Conservation (phyloP, 2,113 vertebrate genomes). For the Alaudala cheleensis region DNA sequence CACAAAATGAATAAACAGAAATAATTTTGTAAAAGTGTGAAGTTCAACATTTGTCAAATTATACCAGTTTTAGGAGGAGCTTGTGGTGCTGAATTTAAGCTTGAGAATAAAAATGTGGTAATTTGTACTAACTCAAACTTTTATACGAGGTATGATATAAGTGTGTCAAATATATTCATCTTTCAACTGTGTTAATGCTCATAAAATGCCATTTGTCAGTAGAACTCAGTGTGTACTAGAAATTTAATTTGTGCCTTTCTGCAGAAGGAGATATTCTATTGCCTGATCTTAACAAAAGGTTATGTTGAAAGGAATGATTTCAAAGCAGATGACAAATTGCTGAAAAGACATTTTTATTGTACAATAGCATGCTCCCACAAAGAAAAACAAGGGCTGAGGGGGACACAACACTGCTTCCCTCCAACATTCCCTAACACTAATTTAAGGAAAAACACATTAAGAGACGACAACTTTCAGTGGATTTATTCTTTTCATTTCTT, state of each 20-base stretch:
- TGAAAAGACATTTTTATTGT: slow-evolving; percentile 35
- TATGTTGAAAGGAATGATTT: slow-evolving; percentile 27
- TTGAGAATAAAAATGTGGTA: background rate
- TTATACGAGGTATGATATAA: background rate
- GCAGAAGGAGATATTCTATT: background rate
- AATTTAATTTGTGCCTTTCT: background rate
- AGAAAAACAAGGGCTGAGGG: background rate
- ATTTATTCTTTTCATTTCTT: background rate
- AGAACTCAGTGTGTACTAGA: background rate
- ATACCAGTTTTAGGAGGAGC: background rate
- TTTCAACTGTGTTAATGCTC: background rate
- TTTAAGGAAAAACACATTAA: background rate
- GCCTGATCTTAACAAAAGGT: slow-evolving; percentile 28
- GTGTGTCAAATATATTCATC: background rate
- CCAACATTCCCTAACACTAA: background rate
- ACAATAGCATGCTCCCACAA: background rate
- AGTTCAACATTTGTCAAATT: background rate
- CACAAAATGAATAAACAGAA: background rate
- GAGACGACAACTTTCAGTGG: background rate
- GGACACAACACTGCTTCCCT: background rate
- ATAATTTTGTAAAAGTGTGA: background rate
- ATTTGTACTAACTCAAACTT: background rate
- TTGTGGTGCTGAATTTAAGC: background rate
- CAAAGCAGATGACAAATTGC: slow-evolving; percentile 31
- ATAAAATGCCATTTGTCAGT: background rate